Base-by-base conservation (phyloP, 2,797 vertebrate species). In the Craterocephalus amniculus region DNA sequence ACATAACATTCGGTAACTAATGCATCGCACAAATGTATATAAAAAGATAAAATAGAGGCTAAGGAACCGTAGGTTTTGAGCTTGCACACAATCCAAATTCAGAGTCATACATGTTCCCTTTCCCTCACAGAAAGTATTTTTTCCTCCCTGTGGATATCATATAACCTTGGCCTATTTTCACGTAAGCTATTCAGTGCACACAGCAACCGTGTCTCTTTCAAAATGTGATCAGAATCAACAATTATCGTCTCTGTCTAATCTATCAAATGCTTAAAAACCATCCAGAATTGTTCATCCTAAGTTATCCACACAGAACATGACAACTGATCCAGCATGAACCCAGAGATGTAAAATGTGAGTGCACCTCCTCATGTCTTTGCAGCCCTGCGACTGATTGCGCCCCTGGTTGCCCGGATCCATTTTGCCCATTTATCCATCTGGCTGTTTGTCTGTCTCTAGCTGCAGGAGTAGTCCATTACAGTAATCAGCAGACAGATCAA, bases 121-220 rank as follows among this genome's bases (percentile, higher is more conserved):
- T 80, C 72, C 36, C 72, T 65, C 61, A 32, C 67, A 78, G 65
- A 86, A 70, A 87, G 63, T 72, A 78, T 54, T 58, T 27, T 65
- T 12, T 64, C 34, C 60, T 88, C 89, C 85, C 89, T 45, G 71
- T 59, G 82, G 86, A 80, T 48, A 43, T 67, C 78, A 66, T 51
- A 70, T 70, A 88, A 84, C 87, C 84, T 89, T 91, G 89, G 69
- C 91, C 86, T 80, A 86, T 71, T 89, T 91, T 84, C 49, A 72
- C 34, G 12, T 58, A 67, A 63, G 55, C 62, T 74, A 68, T 63
- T 59, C 55, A 69, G 34, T 68, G 20, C 45, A 59, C 18, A 29
- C 20, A 27, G 12, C 16, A 49, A 80, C 11, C 26, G 54, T 55
- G 49, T 67, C 65, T 72, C 27, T 20, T 0, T 35, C 12, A 56